A percentile compares a stretch with the other conserved stretches of the same genome.
These are phyloP conservation scores for Hemicrepidius hirtus DNA, from an alignment of 2,888 invertebrate species.

Conservation along the genomic window DNA sequence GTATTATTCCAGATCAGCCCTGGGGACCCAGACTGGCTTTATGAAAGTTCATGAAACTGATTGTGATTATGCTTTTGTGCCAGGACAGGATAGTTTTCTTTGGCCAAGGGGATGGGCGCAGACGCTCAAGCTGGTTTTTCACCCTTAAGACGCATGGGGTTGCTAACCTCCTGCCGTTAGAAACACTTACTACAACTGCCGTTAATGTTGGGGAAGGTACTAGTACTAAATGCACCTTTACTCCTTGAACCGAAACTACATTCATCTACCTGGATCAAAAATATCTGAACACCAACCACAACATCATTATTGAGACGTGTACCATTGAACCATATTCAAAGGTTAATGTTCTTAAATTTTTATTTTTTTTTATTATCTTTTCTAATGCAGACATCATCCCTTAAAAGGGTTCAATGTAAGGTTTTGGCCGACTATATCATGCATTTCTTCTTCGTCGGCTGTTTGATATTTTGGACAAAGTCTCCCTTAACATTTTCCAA, in stretches of 20 bases:
- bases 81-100: slow-evolving; percentile 60
- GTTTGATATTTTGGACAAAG: too few species aligned
- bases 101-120: slow-evolving; percentile 54
- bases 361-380: too few species aligned
- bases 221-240: slow-evolving; percentile 26
- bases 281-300: not conserved
- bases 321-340: too few species aligned
- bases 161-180: slow-evolving; percentile 59
- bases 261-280: slow-evolving; percentile 22
- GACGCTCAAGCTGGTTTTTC: slow-evolving; percentile 61
- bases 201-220: slow-evolving; percentile 50
- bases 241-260: slow-evolving; percentile 25
- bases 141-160: slow-evolving; percentile 56
- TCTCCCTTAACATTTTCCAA: too few species aligned
- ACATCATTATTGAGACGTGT: not conserved
- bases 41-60: slow-evolving; percentile 58
- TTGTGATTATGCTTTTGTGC: slow-evolving; percentile 58
- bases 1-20: slow-evolving; percentile 49
- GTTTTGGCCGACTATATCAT: not conserved
- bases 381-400: too few species aligned
- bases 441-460: too few species aligned
- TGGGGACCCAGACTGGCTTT: slow-evolving; percentile 56
- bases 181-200: slow-evolving; percentile 58
- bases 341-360: too few species aligned
- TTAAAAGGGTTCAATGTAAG: not conserved